Evolutionary conservation across 2,797 vertebrate genomes (phyloP), one percentile per base, ranked within the genome.

Genomic region (Oreochromis mossambicus): DNA sequence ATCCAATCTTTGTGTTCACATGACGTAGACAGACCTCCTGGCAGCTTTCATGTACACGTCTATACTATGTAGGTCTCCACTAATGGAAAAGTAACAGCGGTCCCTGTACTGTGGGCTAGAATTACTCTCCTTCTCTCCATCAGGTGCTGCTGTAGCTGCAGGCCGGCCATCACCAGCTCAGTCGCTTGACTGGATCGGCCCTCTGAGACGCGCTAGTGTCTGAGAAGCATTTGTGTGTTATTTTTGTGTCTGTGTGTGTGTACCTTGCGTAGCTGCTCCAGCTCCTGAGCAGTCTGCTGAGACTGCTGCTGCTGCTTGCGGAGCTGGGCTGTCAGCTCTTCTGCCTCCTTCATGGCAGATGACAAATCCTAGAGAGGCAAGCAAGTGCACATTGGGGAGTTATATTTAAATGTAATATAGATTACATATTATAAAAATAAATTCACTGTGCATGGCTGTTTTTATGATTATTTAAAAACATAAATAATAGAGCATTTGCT

Each of bases 211-310:
- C 82, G 29, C 79, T 48, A 26, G 78, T 41, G 79, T 85, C 86
- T 88, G 77, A 90, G 81, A 90, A 80, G 86, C 84, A 61, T 78
- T 85, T 78, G 50, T 75, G 48, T 83, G 80, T 84, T 77, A 78
- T 52, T 24, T 55, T 79, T 70, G 36, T 81, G 77, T 68, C 73
- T 78, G 36, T 87, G 84, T 86, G 75, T 52, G 76, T 80, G 88
- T 82, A 95, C 98, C 98, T 98, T 99, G 94, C 97, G 97, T 87
- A 98, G 97, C 92, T 98, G 96, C 86, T 98, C 98, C 87, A 99
- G 95, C 82, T 99, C 98, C 90, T 98, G 97, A 86, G 97, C 92
- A 6, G 96, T 97, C 94, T 98, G 97, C 91, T 98, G 98, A 86
- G 97, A 97, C 88, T 98, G 96, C 82, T 98, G 98, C 93, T 97